These are phyloP conservation scores for Trichogramma pretiosum DNA, from an alignment of 1,140 invertebrate genomes.

Conservation along the genomic window DNA sequence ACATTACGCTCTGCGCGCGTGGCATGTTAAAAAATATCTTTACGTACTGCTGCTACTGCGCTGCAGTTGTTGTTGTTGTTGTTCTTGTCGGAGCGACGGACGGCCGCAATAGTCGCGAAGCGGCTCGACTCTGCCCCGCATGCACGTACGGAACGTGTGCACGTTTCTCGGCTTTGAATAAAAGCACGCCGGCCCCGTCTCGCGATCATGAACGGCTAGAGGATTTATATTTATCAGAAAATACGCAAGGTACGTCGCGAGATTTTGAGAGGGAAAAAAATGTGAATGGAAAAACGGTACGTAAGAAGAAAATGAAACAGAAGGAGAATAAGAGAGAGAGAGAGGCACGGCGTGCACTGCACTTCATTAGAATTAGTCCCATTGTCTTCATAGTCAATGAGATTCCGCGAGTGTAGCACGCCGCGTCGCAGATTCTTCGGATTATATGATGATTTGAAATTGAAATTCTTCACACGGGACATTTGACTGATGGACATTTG, in stretches of 20 bases:
- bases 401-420: neutral
- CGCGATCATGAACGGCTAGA: slow-evolving; percentile 12
- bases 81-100: too few species aligned
- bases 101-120: too few species aligned
- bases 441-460: neutral
- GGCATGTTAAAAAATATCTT: too few species aligned
- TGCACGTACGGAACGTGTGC: neutral
- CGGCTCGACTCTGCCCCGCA: neutral
- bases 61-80: too few species aligned
- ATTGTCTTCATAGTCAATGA: slow-evolving; percentile 15
- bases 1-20: too few species aligned
- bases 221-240: slow-evolving; percentile 12
- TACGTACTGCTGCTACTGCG: too few species aligned
- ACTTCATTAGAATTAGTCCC: slow-evolving; percentile 16
- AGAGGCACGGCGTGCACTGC: slow-evolving; percentile 1
- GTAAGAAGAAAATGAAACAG: neutral
- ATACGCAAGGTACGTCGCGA: neutral
- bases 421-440: neutral
- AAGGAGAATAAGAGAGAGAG: neutral
- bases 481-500: neutral
- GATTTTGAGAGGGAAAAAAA: neutral
- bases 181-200: neutral
- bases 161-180: slow-evolving; percentile 14
- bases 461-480: slow-evolving; percentile 1
- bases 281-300: neutral